Evolutionary conservation across 2,888 invertebrate species (phyloP).

Genomic region (Hartigia nigra): DNA sequence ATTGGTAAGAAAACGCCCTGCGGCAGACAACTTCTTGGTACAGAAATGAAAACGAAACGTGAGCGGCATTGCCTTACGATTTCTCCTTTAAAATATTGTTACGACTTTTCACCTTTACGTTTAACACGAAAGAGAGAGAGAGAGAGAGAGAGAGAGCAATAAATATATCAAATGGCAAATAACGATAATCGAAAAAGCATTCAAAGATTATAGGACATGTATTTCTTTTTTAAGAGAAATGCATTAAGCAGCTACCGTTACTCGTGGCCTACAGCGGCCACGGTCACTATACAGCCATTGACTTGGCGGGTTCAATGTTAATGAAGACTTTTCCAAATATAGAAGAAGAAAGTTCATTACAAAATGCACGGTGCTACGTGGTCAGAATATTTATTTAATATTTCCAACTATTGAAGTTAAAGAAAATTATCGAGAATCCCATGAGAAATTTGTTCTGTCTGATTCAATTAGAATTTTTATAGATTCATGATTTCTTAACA

Average conservation of each 20-base stretch:
- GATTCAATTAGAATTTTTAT: not conserved
- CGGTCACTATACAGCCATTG: constrained; percentile 52
- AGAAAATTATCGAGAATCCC: not conserved
- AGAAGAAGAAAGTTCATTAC: constrained; percentile 47
- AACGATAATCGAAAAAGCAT: not conserved
- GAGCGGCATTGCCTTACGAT: not conserved
- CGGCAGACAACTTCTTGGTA: not conserved
- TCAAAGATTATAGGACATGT: not conserved
- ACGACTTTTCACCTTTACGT: not conserved
- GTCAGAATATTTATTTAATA: constrained; percentile 15
- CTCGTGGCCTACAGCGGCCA: constrained; percentile 33
- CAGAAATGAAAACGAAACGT: not conserved
- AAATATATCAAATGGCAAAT: not conserved
- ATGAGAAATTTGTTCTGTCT: not conserved
- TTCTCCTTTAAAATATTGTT: not conserved
- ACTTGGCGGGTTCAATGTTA: constrained; percentile 17
- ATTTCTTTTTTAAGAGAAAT: constrained; percentile 4
- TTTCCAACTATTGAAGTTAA: not conserved
- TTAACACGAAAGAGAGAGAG: not conserved
- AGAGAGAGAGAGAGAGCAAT: not conserved
- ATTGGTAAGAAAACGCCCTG: not conserved
- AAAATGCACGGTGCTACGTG: constrained; percentile 9
- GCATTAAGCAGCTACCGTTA: not conserved
- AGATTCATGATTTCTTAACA: not conserved
- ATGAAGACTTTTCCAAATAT: constrained; percentile 34